Conservation (phyloP, 2,113 vertebrate species). For the Cyanoderma ruficeps region DNA sequence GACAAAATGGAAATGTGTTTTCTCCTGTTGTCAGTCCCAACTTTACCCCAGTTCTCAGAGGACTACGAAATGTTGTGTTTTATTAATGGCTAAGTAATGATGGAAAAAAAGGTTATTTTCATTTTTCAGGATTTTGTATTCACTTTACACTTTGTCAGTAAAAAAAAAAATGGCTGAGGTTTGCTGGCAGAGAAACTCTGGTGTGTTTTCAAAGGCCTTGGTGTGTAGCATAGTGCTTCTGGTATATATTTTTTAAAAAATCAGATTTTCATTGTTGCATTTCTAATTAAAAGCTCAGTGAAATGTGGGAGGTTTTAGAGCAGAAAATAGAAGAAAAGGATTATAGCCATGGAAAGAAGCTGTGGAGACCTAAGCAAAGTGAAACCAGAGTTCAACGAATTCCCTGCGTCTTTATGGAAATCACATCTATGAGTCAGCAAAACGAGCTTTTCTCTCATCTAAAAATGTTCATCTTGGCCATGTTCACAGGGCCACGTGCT, state of each 20-base stretch:
- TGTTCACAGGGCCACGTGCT: not conserved
- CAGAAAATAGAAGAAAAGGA: not conserved
- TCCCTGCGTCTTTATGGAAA: not conserved
- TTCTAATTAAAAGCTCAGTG: not conserved
- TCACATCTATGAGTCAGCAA: slow-evolving; percentile 31
- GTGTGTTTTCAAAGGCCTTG: not conserved
- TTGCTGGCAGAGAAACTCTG: not conserved
- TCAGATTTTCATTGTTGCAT: not conserved
- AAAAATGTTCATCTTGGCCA: not conserved
- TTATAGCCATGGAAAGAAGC: not conserved
- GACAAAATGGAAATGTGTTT: slow-evolving; percentile 23
- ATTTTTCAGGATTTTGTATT: not conserved
- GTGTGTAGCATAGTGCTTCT: not conserved
- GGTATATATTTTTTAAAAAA: not conserved
- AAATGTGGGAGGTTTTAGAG: not conserved
- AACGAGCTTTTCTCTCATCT: not conserved
- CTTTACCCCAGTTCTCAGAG: not conserved
- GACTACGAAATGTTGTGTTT: not conserved
- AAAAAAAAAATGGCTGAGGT: not conserved
- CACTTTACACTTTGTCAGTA: not conserved
- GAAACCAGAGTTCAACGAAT: not conserved
- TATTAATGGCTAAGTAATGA: not conserved
- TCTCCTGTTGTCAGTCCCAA: not conserved
- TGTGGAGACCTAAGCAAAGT: not conserved
- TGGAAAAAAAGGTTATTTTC: not conserved